Evolutionary conservation across 1,140 invertebrate species (phyloP).

Genomic region (Melitaea cinxia): DNA sequence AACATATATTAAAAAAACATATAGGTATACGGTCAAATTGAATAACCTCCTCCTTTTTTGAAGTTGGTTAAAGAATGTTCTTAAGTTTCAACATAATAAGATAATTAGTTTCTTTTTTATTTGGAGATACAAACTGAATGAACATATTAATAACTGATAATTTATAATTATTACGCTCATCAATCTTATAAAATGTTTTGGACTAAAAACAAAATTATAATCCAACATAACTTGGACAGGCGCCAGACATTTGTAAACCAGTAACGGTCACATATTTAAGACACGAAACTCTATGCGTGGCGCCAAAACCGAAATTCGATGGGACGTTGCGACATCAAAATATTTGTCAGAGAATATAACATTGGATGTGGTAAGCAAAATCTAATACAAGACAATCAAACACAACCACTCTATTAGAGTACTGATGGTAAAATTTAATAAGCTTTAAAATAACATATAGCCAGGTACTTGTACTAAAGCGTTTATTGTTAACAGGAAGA

Average conservation of each 20-base stretch:
- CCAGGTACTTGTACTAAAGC: constrained; percentile 36
- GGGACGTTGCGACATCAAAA: constrained; percentile 17
- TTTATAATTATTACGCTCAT: neutral
- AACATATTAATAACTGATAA: too few relatives aligned
- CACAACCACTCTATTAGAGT: neutral
- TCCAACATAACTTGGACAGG: constrained; percentile 10
- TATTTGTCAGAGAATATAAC: neutral
- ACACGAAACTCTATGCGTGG: constrained; percentile 26
- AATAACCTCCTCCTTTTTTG: too few relatives aligned
- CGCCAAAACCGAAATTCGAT: constrained; percentile 31
- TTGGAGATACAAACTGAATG: too few relatives aligned
- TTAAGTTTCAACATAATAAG: too few relatives aligned
- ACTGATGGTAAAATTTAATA: constrained; percentile 16
- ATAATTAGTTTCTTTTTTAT: too few relatives aligned
- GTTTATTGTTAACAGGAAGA: constrained; percentile 43
- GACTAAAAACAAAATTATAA: constrained; percentile 1
- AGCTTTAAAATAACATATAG: constrained; percentile 9
- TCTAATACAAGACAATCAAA: neutral
- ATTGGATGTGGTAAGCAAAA: neutral
- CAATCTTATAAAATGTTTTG: neutral
- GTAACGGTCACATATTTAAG: constrained; percentile 21
- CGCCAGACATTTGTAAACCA: constrained; percentile 28
- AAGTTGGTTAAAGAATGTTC: too few relatives aligned
- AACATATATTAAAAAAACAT: too few relatives aligned
- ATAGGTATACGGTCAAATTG: too few relatives aligned